Evolutionary conservation across 2,888 invertebrate species (phyloP), one percentile per base, ranked within the genome.

Genomic region (Epiblema foenella): DNA sequence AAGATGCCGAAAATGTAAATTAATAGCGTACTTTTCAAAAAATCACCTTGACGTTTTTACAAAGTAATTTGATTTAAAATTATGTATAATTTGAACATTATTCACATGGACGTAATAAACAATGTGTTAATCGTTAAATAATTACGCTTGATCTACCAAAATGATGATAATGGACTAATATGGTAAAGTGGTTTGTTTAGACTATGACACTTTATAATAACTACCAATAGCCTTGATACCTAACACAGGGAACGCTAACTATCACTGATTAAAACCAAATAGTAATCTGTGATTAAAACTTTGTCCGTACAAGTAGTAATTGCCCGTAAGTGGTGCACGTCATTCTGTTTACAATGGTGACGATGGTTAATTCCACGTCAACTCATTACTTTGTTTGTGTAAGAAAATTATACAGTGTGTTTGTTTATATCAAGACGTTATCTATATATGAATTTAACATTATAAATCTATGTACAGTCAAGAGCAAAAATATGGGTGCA

Each of bases 211-310:
- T 12, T 46, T n/a, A 1, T 42, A 42, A 0, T 42, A 8, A 5
- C 15, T 8, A 46, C 7, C 8, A 5, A n/a, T 46, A 46, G 12
- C 46, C n/a, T n/a, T n/a, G 12, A n/a, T n/a, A 15, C 12, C 49
- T 17, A 24, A 63, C 51, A 42, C 17, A 52, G 4, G 64, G 58
- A 59, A 42, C 62, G 54, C 56, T 59, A 33, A 68, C 65, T 54
- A 70, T 71, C 46, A 52, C 46, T 73, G 69, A 70, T 71, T 64
- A 68, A 58, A 42, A 46, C 54, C n/a, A n/a, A n/a, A n/a, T n/a
- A n/a, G n/a, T 52, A 58, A 64, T 67, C 64, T n/a, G n/a, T n/a
- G 66, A 68, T 69, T n/a, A n/a, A 58, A 49, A 58, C 57, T 42
- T 39, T 56, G 18, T 33, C 33, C 33, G 59, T 59, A 18, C 33